These are phyloP conservation scores for Anastrepha obliqua DNA, from an alignment of 1,140 invertebrate species.

Conservation along the genomic window DNA sequence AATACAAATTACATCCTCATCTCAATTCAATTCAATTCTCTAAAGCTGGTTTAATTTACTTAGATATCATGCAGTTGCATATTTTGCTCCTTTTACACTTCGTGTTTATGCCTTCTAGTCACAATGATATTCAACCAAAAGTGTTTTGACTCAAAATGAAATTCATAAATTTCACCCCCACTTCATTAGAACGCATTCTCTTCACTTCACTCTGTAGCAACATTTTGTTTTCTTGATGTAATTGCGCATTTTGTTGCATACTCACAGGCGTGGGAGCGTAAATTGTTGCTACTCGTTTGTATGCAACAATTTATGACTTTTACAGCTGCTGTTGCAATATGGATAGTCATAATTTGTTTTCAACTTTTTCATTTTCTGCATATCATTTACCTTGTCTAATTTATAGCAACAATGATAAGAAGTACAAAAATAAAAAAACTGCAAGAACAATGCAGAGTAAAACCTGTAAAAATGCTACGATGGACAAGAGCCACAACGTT, in stretches of 20 bases:
- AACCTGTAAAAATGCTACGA: neutral
- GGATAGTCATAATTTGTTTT: neutral
- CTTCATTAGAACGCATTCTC: neutral
- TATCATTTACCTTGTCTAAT: slow-evolving; percentile 10
- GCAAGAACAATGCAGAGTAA: neutral
- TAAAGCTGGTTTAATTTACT: neutral
- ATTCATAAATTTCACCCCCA: neutral
- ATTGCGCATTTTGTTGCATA: slow-evolving; percentile 32
- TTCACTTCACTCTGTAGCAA: neutral
- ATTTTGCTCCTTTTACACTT: no score
- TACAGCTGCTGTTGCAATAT: slow-evolving; percentile 35
- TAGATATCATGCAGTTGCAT: neutral
- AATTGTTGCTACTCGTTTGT: neutral
- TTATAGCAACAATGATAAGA: slow-evolving; percentile 30
- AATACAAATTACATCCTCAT: no score
- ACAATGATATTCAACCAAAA: no score
- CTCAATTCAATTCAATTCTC: neutral
- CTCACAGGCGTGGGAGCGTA: neutral
- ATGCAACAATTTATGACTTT: slow-evolving; percentile 40
- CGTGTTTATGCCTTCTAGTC: no score
- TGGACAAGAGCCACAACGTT: no score
- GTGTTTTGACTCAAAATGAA: neutral
- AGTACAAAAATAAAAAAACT: neutral
- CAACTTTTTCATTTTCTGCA: neutral
- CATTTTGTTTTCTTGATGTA: neutral